Evolutionary conservation across 2,888 invertebrate genomes (phyloP), one percentile per base, ranked within the genome.

Genomic region (Catocala fraxini): DNA sequence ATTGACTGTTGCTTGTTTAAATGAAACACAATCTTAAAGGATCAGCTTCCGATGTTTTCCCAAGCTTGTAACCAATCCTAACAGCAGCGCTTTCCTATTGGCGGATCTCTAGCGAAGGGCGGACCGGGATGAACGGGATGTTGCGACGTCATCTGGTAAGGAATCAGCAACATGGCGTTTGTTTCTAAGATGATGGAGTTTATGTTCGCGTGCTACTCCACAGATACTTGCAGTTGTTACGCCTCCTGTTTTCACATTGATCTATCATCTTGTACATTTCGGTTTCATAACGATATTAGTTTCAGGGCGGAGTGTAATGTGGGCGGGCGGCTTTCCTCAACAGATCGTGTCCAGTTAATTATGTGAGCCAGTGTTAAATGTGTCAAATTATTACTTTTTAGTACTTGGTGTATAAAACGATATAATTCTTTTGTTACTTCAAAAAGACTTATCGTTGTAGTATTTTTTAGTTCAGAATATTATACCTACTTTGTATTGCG

Each of bases 61-160:
- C 80, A 81, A 79, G 70, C 66, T 67, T 90, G 90, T 92, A 92
- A 89, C 93, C 93, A 94, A 94, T 93, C 86, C 83, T 79, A 81
- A 71, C 68, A 70, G 61, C 57, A 70, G 69, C 52, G 59, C 63
- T 45, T 63, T 78, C 77, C 79, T 65, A 93, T 93, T 93, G 93
- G 93, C 67, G 65, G 70, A 63, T 73, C 68, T 60, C 65, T 61
- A 61, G 34, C 66, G 71, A 77, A 79, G 90, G 93, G 92, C 92
- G 92, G 86, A 71, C 71, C 82, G 79, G 83, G 84, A 88, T 83
- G 75, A 80, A 76, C 80, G 85, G 87, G 88, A 89, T 87, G 85
- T 85, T 84, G 87, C 72, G 74, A 71, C 69, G 70, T 59, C 77
- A 73, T 70, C 76, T 69, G 63, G 59, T 60, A 70, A 63, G 64